These are phyloP conservation scores for Lucinisca nassula DNA, from an alignment of 2,888 invertebrate species.

Conservation along the genomic window DNA sequence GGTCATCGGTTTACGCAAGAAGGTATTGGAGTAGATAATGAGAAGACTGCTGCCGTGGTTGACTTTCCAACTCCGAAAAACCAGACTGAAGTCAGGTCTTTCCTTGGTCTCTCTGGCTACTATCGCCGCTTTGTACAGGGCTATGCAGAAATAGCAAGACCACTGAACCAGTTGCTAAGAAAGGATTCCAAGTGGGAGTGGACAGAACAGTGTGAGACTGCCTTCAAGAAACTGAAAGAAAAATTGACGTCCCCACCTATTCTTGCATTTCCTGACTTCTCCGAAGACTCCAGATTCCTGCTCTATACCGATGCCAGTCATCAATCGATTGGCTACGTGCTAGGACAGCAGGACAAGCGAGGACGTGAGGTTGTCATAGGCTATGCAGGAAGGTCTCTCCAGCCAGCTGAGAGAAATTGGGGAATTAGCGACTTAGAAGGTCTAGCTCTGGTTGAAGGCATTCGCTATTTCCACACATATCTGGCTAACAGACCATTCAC, in stretches of 20 bases:
- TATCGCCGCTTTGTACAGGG: constrained; percentile 53
- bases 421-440: constrained; percentile 68
- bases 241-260: constrained; percentile 44
- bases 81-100: constrained; percentile 48
- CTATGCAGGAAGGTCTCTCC: constrained; percentile 61
- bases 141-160: constrained; percentile 56
- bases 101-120: constrained; percentile 57
- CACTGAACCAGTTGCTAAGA: constrained; percentile 53
- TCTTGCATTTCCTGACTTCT: constrained; percentile 56
- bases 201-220: constrained; percentile 43
- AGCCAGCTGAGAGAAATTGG: constrained; percentile 59
- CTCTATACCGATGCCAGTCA: constrained; percentile 57
- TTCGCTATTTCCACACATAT: constrained; percentile 53
- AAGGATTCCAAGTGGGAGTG: constrained; percentile 53
- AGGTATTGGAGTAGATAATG: constrained; percentile 56
- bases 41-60: constrained; percentile 42
- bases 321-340: constrained; percentile 49
- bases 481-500: constrained; percentile 48
- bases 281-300: constrained; percentile 48
- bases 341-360: constrained; percentile 56
- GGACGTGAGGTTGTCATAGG: constrained; percentile 44
- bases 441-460: constrained; percentile 68
- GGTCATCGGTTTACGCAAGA: constrained; percentile 64
- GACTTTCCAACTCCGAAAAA: constrained; percentile 46
- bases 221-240: constrained; percentile 45